Percentiles rank a stretch among this genome's conserved stretches.
Evolutionary conservation across 2,113 vertebrate genomes (phyloP).

Genomic region (Lates calcarifer): DNA sequence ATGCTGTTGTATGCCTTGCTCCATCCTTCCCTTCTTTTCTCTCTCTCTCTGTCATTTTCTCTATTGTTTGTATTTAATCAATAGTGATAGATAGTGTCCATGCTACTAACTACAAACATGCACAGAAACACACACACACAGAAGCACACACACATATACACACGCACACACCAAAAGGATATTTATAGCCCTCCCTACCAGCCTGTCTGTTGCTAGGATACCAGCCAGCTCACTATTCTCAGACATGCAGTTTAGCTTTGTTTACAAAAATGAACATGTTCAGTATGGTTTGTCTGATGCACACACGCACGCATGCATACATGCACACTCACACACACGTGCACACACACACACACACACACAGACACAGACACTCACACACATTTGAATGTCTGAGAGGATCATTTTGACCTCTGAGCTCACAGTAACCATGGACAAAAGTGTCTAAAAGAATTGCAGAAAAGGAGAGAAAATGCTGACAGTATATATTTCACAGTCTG

Average conservation of each 20-base stretch:
- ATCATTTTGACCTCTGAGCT: background rate
- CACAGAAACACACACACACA: constrained; percentile 1
- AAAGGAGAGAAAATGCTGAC: constrained; percentile 41
- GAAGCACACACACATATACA: constrained; percentile 17
- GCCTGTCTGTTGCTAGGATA: constrained; percentile 85
- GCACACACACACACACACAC: constrained; percentile 7
- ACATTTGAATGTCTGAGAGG: background rate
- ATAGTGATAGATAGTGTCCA: constrained; percentile 15
- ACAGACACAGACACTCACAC: constrained; percentile 2
- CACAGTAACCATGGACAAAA: constrained; percentile 21
- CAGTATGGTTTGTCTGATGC: constrained; percentile 14
- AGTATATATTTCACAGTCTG: constrained; percentile 33
- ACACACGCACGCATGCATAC: constrained; percentile 2
- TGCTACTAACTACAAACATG: background rate
- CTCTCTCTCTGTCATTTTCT: background rate
- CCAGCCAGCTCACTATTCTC: constrained; percentile 57
- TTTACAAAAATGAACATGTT: constrained; percentile 66
- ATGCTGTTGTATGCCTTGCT: background rate
- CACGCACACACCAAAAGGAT: constrained; percentile 46
- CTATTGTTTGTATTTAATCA: background rate
- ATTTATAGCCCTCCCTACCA: constrained; percentile 79
- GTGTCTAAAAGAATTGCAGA: background rate
- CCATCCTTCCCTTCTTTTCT: background rate
- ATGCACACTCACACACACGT: background rate
- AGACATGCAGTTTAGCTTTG: constrained; percentile 63